A percentile compares a stretch with the other conserved stretches of the same genome.
Evolutionary conservation across 2,797 vertebrate species (phyloP).

Genomic region (Pteronotus mesoamericanus): DNA sequence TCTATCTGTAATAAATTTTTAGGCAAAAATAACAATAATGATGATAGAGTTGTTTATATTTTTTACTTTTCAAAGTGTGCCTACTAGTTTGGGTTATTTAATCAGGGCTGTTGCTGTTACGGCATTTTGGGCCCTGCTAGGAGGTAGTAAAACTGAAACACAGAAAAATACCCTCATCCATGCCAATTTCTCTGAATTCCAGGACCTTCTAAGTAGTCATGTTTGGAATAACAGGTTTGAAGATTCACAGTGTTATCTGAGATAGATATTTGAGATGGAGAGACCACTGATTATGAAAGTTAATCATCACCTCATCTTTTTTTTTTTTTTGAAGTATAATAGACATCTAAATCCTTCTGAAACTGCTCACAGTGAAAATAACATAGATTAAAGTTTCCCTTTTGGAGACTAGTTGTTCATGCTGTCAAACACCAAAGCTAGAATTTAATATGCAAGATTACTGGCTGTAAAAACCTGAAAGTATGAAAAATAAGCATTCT

Average conservation of each 20-base stretch:
- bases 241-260: not conserved
- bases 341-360: not conserved
- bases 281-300: not conserved
- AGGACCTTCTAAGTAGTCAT: not conserved
- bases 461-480: not conserved
- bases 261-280: not conserved
- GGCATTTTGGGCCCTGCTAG: not conserved
- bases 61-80: not conserved
- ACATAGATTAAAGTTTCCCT: not conserved
- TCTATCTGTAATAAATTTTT: not conserved
- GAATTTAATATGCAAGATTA: not conserved
- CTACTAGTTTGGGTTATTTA: not conserved
- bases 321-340: not conserved
- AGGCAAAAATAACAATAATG: slow-evolving; percentile 34
- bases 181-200: not conserved
- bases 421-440: not conserved
- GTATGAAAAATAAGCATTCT: not conserved
- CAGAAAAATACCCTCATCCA: not conserved
- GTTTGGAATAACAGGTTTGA: not conserved
- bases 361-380: not conserved
- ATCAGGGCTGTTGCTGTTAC: too few species aligned
- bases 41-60: not conserved
- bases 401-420: not conserved
- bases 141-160: not conserved
- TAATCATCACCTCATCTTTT: not conserved